These are phyloP conservation scores for Meiosimyza decipiens DNA, from an alignment of 2,888 invertebrate species.

Conservation along the genomic window DNA sequence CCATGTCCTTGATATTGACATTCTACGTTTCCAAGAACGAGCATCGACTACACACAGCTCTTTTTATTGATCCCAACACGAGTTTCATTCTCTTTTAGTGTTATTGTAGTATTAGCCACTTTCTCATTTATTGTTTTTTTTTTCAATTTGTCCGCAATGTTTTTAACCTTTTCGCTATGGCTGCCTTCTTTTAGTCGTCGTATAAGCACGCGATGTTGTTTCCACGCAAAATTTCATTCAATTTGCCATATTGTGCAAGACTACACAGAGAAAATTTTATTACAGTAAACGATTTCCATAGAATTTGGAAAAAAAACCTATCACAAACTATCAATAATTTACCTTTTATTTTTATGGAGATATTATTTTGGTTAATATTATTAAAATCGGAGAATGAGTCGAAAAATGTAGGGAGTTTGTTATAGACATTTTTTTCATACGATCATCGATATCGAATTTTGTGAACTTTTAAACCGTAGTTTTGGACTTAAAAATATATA, in stretches of 20 bases:
- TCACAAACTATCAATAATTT: no score
- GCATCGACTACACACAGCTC: background rate
- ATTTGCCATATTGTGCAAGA: background rate
- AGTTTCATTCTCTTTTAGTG: background rate
- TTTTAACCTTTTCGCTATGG: background rate
- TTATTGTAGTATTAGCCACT: background rate
- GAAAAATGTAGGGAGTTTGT: no score
- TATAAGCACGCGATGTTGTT: conserved; percentile 21
- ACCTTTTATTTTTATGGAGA: no score
- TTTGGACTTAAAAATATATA: no score
- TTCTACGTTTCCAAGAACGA: background rate
- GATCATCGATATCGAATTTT: no score
- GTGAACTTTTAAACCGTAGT: no score
- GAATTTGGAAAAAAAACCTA: no score
- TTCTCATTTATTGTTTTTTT: background rate
- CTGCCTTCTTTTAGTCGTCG: conserved; percentile 7
- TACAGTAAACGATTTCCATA: no score
- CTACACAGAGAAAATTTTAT: no score
- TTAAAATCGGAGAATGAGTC: no score
- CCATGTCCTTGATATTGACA: conserved; percentile 28
- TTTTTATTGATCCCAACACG: conserved; percentile 9
- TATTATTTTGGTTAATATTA: no score
- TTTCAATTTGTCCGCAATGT: conserved; percentile 13
- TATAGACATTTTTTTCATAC: no score
- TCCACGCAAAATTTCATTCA: conserved; percentile 7